phyloP scores from a whole-genome alignment of 2,888 invertebrate genomes.

The Leptopilina syphax region DNA sequence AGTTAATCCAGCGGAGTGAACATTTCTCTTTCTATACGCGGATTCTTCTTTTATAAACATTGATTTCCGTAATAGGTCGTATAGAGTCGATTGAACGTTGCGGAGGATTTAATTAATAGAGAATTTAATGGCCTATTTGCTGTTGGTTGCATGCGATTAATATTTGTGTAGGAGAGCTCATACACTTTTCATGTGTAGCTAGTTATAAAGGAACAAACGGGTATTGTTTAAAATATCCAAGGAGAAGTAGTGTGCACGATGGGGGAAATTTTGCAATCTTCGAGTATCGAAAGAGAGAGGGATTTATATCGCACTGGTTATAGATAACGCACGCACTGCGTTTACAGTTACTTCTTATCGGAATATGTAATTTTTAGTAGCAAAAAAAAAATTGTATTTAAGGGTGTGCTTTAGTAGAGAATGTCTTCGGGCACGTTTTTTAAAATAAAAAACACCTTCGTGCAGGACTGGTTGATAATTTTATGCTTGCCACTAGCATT shows the following conservation, averaged over 20 bases:
- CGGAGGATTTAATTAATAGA: constrained; percentile 37
- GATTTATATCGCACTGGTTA: constrained; percentile 48
- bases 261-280: constrained; percentile 51
- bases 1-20: constrained; percentile 1
- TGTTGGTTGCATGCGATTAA: not conserved
- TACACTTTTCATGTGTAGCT: constrained; percentile 9
- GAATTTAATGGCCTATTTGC: constrained; percentile 30
- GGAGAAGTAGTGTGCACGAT: constrained; percentile 49
- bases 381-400: constrained; percentile 48
- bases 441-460: constrained; percentile 36
- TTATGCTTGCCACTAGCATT: constrained; percentile 29
- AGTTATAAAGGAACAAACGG: constrained; percentile 19
- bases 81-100: constrained; percentile 18
- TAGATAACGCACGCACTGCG: constrained; percentile 58
- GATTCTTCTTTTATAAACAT: constrained; percentile 25
- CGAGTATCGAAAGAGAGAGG: constrained; percentile 48
- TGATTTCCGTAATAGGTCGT: constrained; percentile 24
- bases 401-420: constrained; percentile 41
- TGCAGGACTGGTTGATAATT: constrained; percentile 29
- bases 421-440: constrained; percentile 39
- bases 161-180: not conserved
- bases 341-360: constrained; percentile 60
- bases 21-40: not conserved
- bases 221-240: constrained; percentile 22
- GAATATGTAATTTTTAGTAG: constrained; percentile 42